Base-by-base conservation (phyloP, 2,888 invertebrate species). In the Nesidiocoris tenuis region DNA sequence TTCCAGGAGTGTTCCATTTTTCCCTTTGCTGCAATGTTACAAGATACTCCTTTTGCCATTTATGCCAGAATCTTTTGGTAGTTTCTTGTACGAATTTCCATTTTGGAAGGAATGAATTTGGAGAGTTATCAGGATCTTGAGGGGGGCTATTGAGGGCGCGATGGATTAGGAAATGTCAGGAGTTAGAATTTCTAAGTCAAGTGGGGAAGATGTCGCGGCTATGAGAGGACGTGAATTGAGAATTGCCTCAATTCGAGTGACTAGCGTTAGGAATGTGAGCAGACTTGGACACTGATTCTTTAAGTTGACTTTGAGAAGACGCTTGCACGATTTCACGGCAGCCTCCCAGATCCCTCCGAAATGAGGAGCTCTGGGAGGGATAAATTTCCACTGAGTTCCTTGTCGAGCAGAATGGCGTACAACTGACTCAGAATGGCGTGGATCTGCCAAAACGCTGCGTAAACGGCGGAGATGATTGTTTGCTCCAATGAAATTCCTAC, bases 101-200 rank as follows among this genome's bases (percentile, higher is more conserved):
- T n/a, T n/a, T n/a, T n/a, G n/a, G n/a, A n/a, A n/a, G n/a, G 19
- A 61, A 61, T 23, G 71, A 59, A 17, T 23, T 17, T 16, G 16
- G 18, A 5, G 55, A 17, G 19, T 57, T 19, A 21, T 55, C 57
- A 22, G 68, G 68, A 7, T 18, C 56, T 9, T 9, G 2, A 68
- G 68, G 68, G 2, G 68, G 56, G n/a, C 55, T 22, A 21, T 12
- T 55, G 12, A 59, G 7, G 17, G 57, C 61, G 7, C 59, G 25
- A n/a, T 59, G 57, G 19, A 61, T 71, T 9, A 71, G 71, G 18
- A 71, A 71, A 25, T 71, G 71, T 16, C 56, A 23, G 71, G 71
- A 17, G 71, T 71, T 5, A 71, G 19, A 5, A 23, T 18, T n/a
- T 59, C 59, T 17, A 71, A 7, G 61, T 71, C 71, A 16, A 17